Evolutionary conservation across 2,113 vertebrate species (phyloP).

Genomic region (Setophaga coronata): DNA sequence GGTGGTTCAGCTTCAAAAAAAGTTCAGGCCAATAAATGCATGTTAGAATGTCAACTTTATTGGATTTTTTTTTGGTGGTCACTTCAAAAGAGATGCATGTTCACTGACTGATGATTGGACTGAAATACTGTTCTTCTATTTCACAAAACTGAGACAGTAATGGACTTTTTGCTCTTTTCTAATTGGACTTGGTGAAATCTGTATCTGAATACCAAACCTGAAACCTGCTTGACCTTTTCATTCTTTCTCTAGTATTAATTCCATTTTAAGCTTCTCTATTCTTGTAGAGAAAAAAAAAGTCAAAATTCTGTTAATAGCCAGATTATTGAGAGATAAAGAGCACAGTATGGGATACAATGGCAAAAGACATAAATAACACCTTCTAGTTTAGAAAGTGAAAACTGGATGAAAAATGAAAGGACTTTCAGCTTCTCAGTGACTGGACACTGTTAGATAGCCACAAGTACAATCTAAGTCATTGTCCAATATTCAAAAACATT

Average conservation of each 20-base stretch:
- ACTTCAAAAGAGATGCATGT: not conserved
- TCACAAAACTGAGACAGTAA: not conserved
- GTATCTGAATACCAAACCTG: not conserved
- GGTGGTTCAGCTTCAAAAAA: not conserved
- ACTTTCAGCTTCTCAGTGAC: not conserved
- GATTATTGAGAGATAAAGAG: slow-evolving; percentile 4
- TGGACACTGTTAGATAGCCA: not conserved
- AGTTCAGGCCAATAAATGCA: not conserved
- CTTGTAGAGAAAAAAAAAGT: not conserved
- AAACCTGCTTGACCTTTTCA: not conserved
- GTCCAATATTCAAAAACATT: not conserved
- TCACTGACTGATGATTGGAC: not conserved
- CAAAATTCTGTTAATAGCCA: not conserved
- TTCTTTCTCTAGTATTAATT: not conserved
- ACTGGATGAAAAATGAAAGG: not conserved
- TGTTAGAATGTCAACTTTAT: not conserved
- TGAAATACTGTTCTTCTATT: not conserved
- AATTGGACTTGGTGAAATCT: not conserved
- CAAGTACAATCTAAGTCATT: not conserved
- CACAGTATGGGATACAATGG: not conserved
- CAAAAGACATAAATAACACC: not conserved
- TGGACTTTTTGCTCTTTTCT: slow-evolving; percentile 11
- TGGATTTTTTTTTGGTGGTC: not conserved
- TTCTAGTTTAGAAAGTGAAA: not conserved
- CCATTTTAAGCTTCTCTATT: not conserved